Evolutionary conservation across 2,888 invertebrate species (phyloP).

Genomic region (Acanthosepion lycidas): DNA sequence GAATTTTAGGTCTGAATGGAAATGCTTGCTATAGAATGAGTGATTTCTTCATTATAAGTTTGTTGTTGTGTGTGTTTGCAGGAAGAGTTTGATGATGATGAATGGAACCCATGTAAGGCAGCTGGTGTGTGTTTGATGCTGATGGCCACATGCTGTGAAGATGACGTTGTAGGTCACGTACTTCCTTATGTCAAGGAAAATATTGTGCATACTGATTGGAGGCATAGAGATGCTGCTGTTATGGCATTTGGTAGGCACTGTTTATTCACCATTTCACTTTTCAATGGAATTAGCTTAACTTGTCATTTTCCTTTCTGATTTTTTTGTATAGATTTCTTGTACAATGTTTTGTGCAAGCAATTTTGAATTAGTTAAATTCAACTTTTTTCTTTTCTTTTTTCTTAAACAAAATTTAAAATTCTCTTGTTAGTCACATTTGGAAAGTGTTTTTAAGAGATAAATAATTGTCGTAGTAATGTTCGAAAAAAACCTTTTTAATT

Average conservation of each 20-base stretch:
- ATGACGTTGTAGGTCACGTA: constrained; percentile 95
- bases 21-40: constrained; percentile 9
- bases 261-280: not conserved
- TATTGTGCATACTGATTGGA: constrained; percentile 93
- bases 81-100: constrained; percentile 94
- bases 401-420: too few species aligned
- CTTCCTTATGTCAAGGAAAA: constrained; percentile 96
- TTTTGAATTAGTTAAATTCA: too few species aligned
- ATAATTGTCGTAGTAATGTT: too few species aligned
- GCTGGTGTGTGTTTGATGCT: constrained; percentile 99
- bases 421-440: too few species aligned
- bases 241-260: constrained; percentile 90
- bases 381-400: too few species aligned
- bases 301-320: not conserved
- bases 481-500: too few species aligned
- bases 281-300: not conserved
- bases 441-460: too few species aligned
- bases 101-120: constrained; percentile 99
- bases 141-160: constrained; percentile 96
- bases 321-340: not conserved
- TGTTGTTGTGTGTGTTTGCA: constrained; percentile 56
- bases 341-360: not conserved
- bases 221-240: constrained; percentile 91
- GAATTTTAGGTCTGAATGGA: not conserved
- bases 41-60: constrained; percentile 42